Evolutionary conservation across 92 coral and sea anemone genomes (phyloP).

Genomic region (Epizoanthus rinbou): DNA sequence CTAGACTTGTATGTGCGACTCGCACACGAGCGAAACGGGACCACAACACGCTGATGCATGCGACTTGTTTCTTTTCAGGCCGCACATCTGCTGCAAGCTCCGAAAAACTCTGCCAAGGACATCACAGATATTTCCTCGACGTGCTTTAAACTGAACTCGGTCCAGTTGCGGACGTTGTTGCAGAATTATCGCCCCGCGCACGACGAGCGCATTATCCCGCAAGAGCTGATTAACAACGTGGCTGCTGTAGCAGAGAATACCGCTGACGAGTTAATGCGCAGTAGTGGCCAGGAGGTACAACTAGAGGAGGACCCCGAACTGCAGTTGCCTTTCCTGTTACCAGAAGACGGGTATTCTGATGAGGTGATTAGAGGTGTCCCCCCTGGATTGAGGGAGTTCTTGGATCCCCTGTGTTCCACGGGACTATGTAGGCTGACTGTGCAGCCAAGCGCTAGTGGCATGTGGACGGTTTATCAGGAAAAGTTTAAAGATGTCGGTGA

Average conservation of each 20-base stretch:
- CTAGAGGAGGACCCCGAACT: constrained; percentile 95
- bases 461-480: constrained; percentile 90
- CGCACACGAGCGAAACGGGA: neutral
- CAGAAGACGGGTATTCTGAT: constrained; percentile 95
- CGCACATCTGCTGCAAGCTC: constrained; percentile 89
- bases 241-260: constrained; percentile 92
- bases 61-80: constrained; percentile 61
- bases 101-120: constrained; percentile 81
- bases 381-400: constrained; percentile 87
- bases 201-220: constrained; percentile 70
- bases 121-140: constrained; percentile 86
- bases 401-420: constrained; percentile 86
- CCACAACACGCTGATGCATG: neutral
- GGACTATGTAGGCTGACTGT: constrained; percentile 88
- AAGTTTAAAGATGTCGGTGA: constrained; percentile 63
- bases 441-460: constrained; percentile 84
- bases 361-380: constrained; percentile 98
- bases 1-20: neutral
- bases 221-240: constrained; percentile 80
- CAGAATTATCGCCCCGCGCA: constrained; percentile 89
- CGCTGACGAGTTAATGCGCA: constrained; percentile 92
- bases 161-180: constrained; percentile 82
- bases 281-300: constrained; percentile 89
- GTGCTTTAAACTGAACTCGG: constrained; percentile 91
- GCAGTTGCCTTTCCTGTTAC: constrained; percentile 91